Percentiles rank a stretch among this genome's conserved stretches.
Evolutionary conservation across 92 coral and sea anemone genomes (phyloP).

Genomic region (Bergia sp.): DNA sequence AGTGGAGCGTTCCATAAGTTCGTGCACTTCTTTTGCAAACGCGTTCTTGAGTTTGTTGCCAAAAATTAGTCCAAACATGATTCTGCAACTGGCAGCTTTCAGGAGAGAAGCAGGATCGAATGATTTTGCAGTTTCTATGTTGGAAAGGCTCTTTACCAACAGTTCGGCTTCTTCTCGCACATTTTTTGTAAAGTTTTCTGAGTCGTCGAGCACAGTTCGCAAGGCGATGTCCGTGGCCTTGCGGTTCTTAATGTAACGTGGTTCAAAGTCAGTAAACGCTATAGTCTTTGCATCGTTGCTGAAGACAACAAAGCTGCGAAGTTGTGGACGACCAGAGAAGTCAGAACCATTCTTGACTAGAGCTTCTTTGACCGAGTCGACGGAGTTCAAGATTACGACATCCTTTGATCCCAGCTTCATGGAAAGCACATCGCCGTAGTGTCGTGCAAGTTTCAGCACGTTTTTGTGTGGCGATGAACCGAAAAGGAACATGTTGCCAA

Average conservation of each 20-base stretch:
- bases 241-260: conserved; percentile 80
- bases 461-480: conserved; percentile 91
- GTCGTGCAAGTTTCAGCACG: conserved; percentile 83
- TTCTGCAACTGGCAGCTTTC: conserved; percentile 63
- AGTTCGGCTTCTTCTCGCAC: conserved; percentile 70
- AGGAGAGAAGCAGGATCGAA: conserved; percentile 82
- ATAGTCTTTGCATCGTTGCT: conserved; percentile 88
- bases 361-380: conserved; percentile 92
- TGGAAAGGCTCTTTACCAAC: conserved; percentile 70
- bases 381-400: conserved; percentile 87
- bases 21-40: conserved; percentile 71
- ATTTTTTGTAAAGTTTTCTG: conserved; percentile 64
- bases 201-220: conserved; percentile 73
- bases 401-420: conserved; percentile 90
- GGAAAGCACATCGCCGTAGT: conserved; percentile 90
- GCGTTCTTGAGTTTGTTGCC: conserved; percentile 76
- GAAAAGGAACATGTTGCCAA: conserved; percentile 91
- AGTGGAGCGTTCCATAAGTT: conserved; percentile 81
- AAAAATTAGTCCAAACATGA: conserved; percentile 77
- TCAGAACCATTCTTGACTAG: conserved; percentile 82
- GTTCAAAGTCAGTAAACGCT: conserved; percentile 87
- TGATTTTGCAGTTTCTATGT: conserved; percentile 57
- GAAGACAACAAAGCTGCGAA: conserved; percentile 79
- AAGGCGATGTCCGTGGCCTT: conserved; percentile 88
- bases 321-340: conserved; percentile 94